Evolutionary conservation across 2,888 invertebrate species (phyloP), one percentile per base, ranked within the genome.

Genomic region (Bombylius major): DNA sequence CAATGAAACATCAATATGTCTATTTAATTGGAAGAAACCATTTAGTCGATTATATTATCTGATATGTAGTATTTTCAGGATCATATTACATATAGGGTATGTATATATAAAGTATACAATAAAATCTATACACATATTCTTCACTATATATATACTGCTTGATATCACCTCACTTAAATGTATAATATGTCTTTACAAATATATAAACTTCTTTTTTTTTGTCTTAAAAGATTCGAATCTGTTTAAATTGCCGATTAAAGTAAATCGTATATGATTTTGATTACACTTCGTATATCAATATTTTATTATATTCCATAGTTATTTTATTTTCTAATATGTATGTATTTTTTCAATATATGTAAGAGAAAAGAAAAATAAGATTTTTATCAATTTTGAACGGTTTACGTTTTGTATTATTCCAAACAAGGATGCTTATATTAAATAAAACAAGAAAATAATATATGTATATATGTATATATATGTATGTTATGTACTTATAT

Each of bases 21-120:
- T 72, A 69, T 72, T 73, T 73, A 72, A 72, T 72, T 72, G 72
- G 70, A 69, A 69, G 50, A 55, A 55, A 45, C 49, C 50, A 55
- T 55, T 50, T 46, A 23, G 11, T n/a, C 50, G 54, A 55, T 55
- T 46, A 55, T 44, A 54, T 54, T 39, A 49, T 48, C 44, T 44
- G 50, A 50, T 50, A 50, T 23, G 23, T 23, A 39, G 39, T 11
- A 39, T 39, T 39, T 39, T 39, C 7, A 39, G 39, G 39, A 39
- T 39, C 11, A 11, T 39, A 11, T 39, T 11, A 39, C 23, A 23
- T 23, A n/a, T n/a, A n/a, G n/a, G n/a, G n/a, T n/a, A n/a, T n/a
- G 1, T 23, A 23, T 23, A 23, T 23, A 23, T 23, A 23, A 23
- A 23, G 23, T 23, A 23, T 23, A 23, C 23, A 23, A 23, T 3